A percentile compares a stretch with the other conserved stretches of the same genome.
These are phyloP conservation scores for Candidula unifasciata DNA, from an alignment of 2,888 invertebrate genomes.

Conservation along the genomic window DNA sequence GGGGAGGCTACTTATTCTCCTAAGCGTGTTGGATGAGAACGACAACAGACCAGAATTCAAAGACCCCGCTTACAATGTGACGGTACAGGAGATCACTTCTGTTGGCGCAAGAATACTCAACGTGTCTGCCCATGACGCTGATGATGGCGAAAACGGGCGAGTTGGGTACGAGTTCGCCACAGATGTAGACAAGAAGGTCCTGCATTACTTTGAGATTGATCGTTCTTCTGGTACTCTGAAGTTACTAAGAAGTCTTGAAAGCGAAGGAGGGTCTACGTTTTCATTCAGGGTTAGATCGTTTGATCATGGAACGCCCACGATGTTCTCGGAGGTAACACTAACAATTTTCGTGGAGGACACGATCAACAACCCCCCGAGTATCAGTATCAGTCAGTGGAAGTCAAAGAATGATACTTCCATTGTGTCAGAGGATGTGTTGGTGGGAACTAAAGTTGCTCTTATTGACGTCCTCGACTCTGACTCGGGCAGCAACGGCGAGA, in stretches of 20 bases:
- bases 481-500: constrained; percentile 53
- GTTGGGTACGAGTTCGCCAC: constrained; percentile 52
- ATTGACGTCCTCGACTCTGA: constrained; percentile 54
- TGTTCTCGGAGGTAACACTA: constrained; percentile 49
- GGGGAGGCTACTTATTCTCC: constrained; percentile 36
- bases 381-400: constrained; percentile 49
- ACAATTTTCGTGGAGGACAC: constrained; percentile 52
- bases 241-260: constrained; percentile 45
- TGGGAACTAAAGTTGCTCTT: constrained; percentile 51
- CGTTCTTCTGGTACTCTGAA: constrained; percentile 48
- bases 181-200: constrained; percentile 37
- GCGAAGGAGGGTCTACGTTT: constrained; percentile 49
- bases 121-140: constrained; percentile 52
- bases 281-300: constrained; percentile 51
- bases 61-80: constrained; percentile 30
- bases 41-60: constrained; percentile 53
- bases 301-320: constrained; percentile 53
- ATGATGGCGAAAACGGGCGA: constrained; percentile 53
- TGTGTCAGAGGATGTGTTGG: constrained; percentile 53
- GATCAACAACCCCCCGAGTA: constrained; percentile 54
- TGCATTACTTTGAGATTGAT: constrained; percentile 48
- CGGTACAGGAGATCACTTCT: constrained; percentile 45
- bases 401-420: constrained; percentile 36
- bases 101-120: constrained; percentile 43
- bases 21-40: constrained; percentile 50